phyloP scores from a whole-genome alignment of 2,797 vertebrate species.

The Oceanodroma leucorhoa region DNA sequence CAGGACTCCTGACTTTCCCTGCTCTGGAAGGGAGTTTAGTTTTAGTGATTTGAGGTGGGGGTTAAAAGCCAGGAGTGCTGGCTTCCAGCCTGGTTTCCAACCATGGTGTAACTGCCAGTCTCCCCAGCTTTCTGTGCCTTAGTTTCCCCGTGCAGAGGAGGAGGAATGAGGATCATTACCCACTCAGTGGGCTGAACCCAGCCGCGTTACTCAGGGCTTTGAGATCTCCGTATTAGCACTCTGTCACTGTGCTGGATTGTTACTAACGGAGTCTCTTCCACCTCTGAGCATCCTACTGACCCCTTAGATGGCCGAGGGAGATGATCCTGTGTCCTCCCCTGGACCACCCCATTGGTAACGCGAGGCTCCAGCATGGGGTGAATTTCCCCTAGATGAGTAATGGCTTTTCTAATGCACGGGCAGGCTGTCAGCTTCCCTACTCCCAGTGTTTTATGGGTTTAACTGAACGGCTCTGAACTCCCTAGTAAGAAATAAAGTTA shows the following conservation, averaged over 20 bases:
- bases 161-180: neutral
- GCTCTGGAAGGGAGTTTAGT: neutral
- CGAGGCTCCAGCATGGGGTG: slow-evolving; percentile 50
- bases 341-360: slow-evolving; percentile 39
- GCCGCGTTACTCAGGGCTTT: neutral
- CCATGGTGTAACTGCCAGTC: accelerated
- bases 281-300: slow-evolving; percentile 4
- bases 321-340: slow-evolving; percentile 51
- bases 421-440: slow-evolving; percentile 85
- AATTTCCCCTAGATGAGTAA: slow-evolving; percentile 84
- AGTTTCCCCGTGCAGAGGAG: neutral
- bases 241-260: neutral
- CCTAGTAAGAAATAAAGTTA: slow-evolving; percentile 99
- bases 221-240: neutral
- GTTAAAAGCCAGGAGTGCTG: neutral
- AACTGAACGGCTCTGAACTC: slow-evolving; percentile 98
- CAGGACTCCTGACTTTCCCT: neutral
- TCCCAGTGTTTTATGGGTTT: slow-evolving; percentile 91
- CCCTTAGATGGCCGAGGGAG: neutral
- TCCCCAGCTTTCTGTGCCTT: neutral
- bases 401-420: slow-evolving; percentile 85
- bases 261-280: neutral
- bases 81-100: neutral
- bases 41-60: neutral
- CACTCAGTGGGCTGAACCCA: neutral